Base-by-base conservation (phyloP, 30 jellyfish, hydroid and myxozoan species). In the Turritopsis dohrnii region DNA sequence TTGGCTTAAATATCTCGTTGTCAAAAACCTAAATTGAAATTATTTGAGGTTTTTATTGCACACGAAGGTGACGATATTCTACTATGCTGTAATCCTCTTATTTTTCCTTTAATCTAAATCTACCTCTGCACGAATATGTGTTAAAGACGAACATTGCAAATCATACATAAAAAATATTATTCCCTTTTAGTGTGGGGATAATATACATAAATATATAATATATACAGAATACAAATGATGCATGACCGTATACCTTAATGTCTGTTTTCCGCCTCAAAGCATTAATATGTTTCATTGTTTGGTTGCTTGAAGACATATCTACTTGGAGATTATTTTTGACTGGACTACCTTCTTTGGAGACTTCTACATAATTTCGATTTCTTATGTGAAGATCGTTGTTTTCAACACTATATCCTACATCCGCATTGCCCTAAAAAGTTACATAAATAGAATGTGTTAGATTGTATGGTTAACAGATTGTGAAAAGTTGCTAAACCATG, bases 211-310 rank as follows among this genome's bases (percentile, higher is more conserved):
- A n/a, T n/a, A 69, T 0, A 7, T 7, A 8, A 19, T 27, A 7
- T 69, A 8, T 69, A 69, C 28, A 69, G 19, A 69, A 16, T 7
- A 1, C 8, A 69, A 69, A 69, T n/a, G 9, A 7, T 69, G 19
- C 28, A 27, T 27, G 19, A 69, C 77, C n/a, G n/a, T n/a, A n/a
- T 27, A 69, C 77, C 9, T 23, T 69, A 8, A 69, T 69, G 22
- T 69, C 77, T 7, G 77, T 69, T 69, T 69, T 69, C 19, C 30
- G 77, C 19, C 30, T 69, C 77, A 69, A 19, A 69, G 77, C 77
- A n/a, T 69, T 27, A 69, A 69, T 69, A 23, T 69, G 22, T 69
- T 27, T 0, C 77, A 69, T 69, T 27, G 77, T 0, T 69, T 69
- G 77, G 30, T 9, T 69, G 22, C 16, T 19, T 41, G 60, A 13